Conservation (phyloP, 2,797 vertebrate species). For the Hydrolagus colliei region DNA sequence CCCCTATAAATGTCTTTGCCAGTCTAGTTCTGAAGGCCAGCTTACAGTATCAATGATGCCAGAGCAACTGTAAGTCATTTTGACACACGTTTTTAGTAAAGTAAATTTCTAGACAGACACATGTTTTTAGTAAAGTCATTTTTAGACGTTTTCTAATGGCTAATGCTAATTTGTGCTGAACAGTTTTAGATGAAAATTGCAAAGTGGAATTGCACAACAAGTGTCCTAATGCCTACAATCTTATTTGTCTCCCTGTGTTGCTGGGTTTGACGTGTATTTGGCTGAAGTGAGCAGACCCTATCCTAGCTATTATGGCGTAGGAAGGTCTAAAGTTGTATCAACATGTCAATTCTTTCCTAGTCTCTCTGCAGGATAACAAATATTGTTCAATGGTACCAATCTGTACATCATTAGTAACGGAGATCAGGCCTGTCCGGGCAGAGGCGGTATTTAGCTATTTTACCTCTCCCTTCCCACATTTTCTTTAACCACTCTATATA, state of each 20-base stretch:
- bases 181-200: background rate
- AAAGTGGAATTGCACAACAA: background rate
- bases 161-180: background rate
- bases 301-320: no score
- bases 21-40: background rate
- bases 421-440: background rate
- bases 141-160: background rate
- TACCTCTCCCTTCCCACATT: background rate
- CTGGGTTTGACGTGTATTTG: no score
- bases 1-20: no score
- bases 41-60: background rate
- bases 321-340: no score
- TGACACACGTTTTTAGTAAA: background rate
- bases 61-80: background rate
- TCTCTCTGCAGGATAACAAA: background rate
- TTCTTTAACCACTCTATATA: background rate
- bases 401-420: background rate
- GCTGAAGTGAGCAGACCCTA: background rate
- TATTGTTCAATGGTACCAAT: background rate
- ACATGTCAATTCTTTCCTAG: background rate
- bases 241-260: background rate
- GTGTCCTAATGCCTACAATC: background rate
- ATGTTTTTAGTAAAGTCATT: background rate
- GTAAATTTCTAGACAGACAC: background rate
- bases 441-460: background rate